Conservation (phyloP, 2,888 invertebrate species). For the Cantharis flavilabris region DNA sequence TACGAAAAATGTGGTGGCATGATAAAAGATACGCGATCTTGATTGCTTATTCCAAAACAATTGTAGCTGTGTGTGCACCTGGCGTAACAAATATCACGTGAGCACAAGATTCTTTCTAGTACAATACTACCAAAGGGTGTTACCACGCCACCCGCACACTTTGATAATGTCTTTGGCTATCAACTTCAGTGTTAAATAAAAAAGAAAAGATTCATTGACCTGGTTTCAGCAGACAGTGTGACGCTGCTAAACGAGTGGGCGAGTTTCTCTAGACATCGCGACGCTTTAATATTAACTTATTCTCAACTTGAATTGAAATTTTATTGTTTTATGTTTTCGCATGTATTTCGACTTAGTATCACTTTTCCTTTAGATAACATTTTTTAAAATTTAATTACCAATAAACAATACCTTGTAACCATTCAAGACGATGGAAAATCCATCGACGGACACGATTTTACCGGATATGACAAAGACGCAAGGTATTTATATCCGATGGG, state of each 20-base stretch:
- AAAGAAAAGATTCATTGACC: slow-evolving; percentile 32
- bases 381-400: slow-evolving; percentile 31
- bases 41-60: slow-evolving; percentile 32
- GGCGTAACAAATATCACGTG: slow-evolving; percentile 32
- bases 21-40: slow-evolving; percentile 12
- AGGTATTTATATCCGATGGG: slow-evolving; percentile 56
- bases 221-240: slow-evolving; percentile 42
- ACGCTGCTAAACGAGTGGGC: slow-evolving; percentile 36
- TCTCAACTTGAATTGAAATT: not conserved
- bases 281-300: slow-evolving; percentile 2
- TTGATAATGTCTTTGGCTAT: slow-evolving; percentile 25
- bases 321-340: not conserved
- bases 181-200: slow-evolving; percentile 27
- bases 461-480: slow-evolving; percentile 56
- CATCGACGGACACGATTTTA: slow-evolving; percentile 44
- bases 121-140: slow-evolving; percentile 30
- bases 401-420: slow-evolving; percentile 43
- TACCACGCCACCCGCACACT: slow-evolving; percentile 28
- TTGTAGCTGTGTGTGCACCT: slow-evolving; percentile 30
- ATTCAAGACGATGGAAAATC: slow-evolving; percentile 44
- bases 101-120: slow-evolving; percentile 26
- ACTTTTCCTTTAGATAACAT: slow-evolving; percentile 3
- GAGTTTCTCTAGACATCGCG: slow-evolving; percentile 27
- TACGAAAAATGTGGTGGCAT: slow-evolving; percentile 27
- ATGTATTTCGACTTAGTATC: slow-evolving; percentile 7